A percentile compares a stretch with the other conserved stretches of the same genome.
phyloP scores from a whole-genome alignment of 2,797 vertebrate genomes.

The Meriones psammophilus region DNA sequence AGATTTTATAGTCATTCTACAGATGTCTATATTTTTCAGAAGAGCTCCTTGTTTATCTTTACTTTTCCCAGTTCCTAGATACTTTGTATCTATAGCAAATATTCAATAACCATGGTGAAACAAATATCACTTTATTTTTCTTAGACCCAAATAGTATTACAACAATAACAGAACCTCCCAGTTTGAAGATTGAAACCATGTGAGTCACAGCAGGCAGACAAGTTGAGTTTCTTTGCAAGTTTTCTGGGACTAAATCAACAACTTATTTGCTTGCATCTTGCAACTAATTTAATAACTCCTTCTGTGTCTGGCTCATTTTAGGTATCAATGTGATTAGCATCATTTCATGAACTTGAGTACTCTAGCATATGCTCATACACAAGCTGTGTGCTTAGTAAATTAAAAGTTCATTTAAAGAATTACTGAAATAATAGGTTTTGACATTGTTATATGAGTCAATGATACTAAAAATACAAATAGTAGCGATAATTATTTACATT shows the following conservation, averaged over 20 bases:
- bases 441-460: not conserved
- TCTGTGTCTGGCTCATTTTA: not conserved
- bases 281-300: not conserved
- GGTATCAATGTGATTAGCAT: not conserved
- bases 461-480: not conserved
- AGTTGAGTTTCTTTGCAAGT: not conserved
- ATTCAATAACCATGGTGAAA: slow-evolving; percentile 20
- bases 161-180: not conserved
- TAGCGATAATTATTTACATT: not conserved
- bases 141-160: not conserved
- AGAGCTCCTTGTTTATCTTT: not conserved
- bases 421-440: slow-evolving; percentile 9
- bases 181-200: not conserved
- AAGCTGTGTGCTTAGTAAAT: not conserved
- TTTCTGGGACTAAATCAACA: not conserved
- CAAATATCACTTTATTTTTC: slow-evolving; percentile 9
- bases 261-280: not conserved
- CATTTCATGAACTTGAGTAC: not conserved
- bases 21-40: not conserved
- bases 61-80: not conserved
- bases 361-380: not conserved
- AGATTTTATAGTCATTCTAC: not conserved
- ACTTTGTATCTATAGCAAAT: not conserved
- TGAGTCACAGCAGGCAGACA: too few relatives aligned
- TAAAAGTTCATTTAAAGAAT: slow-evolving; percentile 11